Evolutionary conservation across 1,140 invertebrate species (phyloP).

Genomic region (Apis dorsata): DNA sequence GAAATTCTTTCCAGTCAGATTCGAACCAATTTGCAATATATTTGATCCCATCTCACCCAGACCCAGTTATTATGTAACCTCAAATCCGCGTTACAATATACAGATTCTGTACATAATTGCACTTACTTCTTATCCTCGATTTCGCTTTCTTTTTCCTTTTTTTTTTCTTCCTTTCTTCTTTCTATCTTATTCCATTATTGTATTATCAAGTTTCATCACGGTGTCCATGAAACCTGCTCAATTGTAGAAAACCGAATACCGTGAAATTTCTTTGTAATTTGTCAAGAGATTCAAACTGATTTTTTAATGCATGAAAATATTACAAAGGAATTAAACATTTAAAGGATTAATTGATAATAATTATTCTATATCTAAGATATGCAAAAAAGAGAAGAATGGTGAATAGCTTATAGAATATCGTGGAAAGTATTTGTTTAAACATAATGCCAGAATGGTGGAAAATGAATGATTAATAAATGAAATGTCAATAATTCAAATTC

Average conservation of each 20-base stretch:
- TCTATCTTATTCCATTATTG: neutral
- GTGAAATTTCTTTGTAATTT: slow-evolving; percentile 8
- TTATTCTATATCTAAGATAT: slow-evolving; percentile 9
- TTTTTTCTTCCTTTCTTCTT: neutral
- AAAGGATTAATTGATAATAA: neutral
- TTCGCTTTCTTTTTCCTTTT: slow-evolving; percentile 23
- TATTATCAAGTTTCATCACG: slow-evolving; percentile 29
- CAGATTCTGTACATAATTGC: slow-evolving; percentile 46
- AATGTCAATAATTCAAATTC: too few species aligned
- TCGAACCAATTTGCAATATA: too few species aligned
- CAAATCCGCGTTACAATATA: slow-evolving; percentile 20
- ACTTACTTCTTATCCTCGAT: slow-evolving; percentile 19
- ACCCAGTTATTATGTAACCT: slow-evolving; percentile 41
- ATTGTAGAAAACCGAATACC: slow-evolving; percentile 21
- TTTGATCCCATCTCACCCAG: too few species aligned
- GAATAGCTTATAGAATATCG: neutral
- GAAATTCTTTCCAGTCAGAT: too few species aligned
- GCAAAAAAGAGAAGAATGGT: neutral
- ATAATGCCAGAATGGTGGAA: neutral
- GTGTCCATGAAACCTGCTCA: slow-evolving; percentile 49
- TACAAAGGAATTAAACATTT: neutral
- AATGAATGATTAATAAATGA: neutral
- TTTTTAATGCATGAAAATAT: neutral
- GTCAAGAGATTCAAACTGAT: neutral
- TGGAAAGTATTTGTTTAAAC: neutral